Conservation (phyloP, 2,113 vertebrate genomes). For the Prionailurus viverrinus region DNA sequence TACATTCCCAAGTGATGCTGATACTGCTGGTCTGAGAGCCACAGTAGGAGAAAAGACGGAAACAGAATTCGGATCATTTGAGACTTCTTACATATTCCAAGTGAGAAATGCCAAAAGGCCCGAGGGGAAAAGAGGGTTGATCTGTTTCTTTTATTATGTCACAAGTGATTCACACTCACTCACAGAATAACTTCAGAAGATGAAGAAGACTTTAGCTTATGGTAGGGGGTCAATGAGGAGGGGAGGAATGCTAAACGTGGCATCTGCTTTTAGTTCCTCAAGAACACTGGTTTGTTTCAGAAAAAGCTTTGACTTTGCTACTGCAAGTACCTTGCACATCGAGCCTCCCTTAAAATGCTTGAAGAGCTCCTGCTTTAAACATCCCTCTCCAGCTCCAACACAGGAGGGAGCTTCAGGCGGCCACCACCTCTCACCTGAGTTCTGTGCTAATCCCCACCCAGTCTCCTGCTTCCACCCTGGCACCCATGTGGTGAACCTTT, state of each 20-base stretch:
- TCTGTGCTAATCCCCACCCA: not conserved
- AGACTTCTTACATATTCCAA: not conserved
- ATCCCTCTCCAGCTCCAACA: not conserved
- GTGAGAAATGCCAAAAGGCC: not conserved
- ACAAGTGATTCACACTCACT: not conserved
- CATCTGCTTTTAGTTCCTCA: not conserved
- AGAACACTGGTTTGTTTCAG: not conserved
- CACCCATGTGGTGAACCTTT: not conserved
- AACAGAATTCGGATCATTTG: not conserved
- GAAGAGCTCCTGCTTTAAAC: not conserved
- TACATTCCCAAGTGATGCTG: not conserved
- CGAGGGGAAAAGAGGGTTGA: not conserved
- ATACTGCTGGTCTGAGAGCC: not conserved
- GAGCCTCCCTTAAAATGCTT: not conserved
- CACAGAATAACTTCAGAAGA: not conserved
- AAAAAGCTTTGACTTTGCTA: not conserved
- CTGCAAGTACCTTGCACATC: not conserved
- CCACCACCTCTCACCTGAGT: not conserved
- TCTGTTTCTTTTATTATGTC: not conserved
- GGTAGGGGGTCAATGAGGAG: not conserved
- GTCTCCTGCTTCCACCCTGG: not conserved
- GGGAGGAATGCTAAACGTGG: not conserved
- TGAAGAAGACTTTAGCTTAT: not conserved
- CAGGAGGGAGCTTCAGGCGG: too few relatives aligned
- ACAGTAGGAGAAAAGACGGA: not conserved